A percentile compares a stretch with the other conserved stretches of the same genome.
Evolutionary conservation across 2,797 vertebrate genomes (phyloP).

Genomic region (Mycteria americana): DNA sequence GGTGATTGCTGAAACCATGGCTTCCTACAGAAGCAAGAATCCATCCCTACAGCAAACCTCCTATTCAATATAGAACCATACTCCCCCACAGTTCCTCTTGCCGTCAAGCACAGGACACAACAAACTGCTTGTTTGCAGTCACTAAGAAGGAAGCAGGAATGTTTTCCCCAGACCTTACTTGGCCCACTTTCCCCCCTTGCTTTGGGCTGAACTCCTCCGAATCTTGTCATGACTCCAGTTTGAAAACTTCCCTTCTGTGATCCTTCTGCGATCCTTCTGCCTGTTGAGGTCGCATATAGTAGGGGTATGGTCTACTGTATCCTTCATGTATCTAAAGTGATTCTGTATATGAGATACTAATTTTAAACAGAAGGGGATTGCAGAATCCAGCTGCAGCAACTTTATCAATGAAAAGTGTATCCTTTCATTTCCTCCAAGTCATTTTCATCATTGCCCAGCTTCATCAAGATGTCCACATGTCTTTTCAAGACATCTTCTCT

Average conservation of each 20-base stretch:
- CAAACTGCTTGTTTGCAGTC: neutral
- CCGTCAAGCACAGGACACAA: neutral
- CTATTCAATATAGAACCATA: neutral
- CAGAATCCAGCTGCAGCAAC: neutral
- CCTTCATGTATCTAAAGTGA: neutral
- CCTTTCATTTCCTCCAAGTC: neutral
- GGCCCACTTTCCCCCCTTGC: neutral
- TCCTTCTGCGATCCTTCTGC: neutral
- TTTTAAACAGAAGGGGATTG: neutral
- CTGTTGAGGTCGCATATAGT: neutral
- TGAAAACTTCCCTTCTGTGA: neutral
- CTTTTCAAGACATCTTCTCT: neutral
- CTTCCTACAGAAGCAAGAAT: neutral
- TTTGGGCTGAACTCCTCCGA: neutral
- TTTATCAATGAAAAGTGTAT: neutral
- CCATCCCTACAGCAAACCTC: neutral
- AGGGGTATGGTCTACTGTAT: neutral
- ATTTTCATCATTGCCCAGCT: neutral
- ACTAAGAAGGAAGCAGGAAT: neutral
- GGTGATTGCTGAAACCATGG: neutral
- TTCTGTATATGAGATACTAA: neutral
- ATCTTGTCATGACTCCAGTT: neutral
- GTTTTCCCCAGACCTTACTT: neutral
- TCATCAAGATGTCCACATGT: neutral
- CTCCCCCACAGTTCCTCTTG: neutral